Base-by-base conservation (phyloP, 1,140 invertebrate species). In the Monochamus saltuarius region DNA sequence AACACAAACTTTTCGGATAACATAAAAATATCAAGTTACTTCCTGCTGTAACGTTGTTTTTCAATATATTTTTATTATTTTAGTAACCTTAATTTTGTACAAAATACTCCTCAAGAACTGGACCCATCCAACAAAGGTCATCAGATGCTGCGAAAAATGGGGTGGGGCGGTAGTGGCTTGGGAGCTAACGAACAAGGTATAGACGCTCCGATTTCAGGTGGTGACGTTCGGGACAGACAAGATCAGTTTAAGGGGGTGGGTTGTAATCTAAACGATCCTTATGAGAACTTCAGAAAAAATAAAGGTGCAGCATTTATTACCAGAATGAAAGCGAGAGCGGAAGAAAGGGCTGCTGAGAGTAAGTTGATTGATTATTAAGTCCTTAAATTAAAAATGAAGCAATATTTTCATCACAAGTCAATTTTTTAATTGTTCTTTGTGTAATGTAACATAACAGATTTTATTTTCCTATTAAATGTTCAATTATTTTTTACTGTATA, bases 301-400 rank as follows among this genome's bases (percentile, higher is more conserved):
- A 97, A 97, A 80, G 94, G 94, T 47, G 92, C 95, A 71, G 94
- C 94, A 45, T 98, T 97, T 80, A 97, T 97, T 56, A 93, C 92
- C 55, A 83, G 95, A 70, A 98, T 98, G 94, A 94, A 94, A 76
- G 91, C 92, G 17, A 83, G 94, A 74, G 92, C 91, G 13, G 88
- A 96, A 66, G 92, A 95, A 73, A 79, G 88, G 59, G 85, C 85
- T 9, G 81, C 82, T 53, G 82, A 83, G 65, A 77, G 72, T 72
- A 73, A 70, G 59, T 66, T 62, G 51, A 54, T 54, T 17, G 22
- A 46, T 46, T 46, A 46, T 46, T 17, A 29, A 29, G 22, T 29
- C 6, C 22, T 29, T 29, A 29, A 29, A 6, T 29, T 29, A 29
- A 29, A 29, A 29, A 29, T 29, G 22, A 29, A 29, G 22, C 22